Evolutionary conservation across 2,888 invertebrate genomes (phyloP).

Genomic region (Parnassius glacialis): DNA sequence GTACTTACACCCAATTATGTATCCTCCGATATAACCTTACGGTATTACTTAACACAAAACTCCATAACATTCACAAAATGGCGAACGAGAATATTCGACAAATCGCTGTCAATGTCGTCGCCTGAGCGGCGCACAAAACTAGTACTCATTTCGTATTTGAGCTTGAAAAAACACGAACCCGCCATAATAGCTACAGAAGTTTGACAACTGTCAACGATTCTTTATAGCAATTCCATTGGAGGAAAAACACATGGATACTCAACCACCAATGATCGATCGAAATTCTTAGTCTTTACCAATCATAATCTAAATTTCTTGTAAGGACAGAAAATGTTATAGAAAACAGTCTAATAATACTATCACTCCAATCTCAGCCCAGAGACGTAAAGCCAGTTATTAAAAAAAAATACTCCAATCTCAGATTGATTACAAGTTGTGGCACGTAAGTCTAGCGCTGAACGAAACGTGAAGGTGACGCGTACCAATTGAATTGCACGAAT

Average conservation of each 20-base stretch:
- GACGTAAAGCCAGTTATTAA: too few species aligned
- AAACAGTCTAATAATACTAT: slow-evolving; percentile 24
- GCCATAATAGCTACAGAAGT: slow-evolving; percentile 63
- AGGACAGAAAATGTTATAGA: slow-evolving; percentile 28
- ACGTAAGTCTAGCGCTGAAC: too few species aligned
- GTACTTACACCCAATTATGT: slow-evolving; percentile 55
- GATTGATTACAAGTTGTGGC: too few species aligned
- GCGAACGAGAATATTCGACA: slow-evolving; percentile 74
- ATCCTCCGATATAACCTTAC: slow-evolving; percentile 42
- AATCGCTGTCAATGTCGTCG: slow-evolving; percentile 77
- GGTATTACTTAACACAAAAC: slow-evolving; percentile 70
- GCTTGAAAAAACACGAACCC: slow-evolving; percentile 77
- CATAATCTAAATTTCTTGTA: not conserved
- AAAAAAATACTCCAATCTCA: too few species aligned
- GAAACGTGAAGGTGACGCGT: too few species aligned
- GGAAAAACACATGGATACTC: slow-evolving; percentile 8
- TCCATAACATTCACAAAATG: slow-evolving; percentile 74
- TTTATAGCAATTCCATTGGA: slow-evolving; percentile 23
- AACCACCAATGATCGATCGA: slow-evolving; percentile 32
- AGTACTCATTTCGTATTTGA: slow-evolving; percentile 72
- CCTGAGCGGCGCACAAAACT: slow-evolving; percentile 72
- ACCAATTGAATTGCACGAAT: too few species aligned
- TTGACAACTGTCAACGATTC: slow-evolving; percentile 39
- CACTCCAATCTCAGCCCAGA: too few species aligned
- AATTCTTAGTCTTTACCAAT: slow-evolving; percentile 31